A percentile compares a stretch with the other conserved stretches of the same genome.
These are phyloP conservation scores for Andinoacara biseriatus DNA, from an alignment of 2,113 vertebrate species.

Conservation along the genomic window DNA sequence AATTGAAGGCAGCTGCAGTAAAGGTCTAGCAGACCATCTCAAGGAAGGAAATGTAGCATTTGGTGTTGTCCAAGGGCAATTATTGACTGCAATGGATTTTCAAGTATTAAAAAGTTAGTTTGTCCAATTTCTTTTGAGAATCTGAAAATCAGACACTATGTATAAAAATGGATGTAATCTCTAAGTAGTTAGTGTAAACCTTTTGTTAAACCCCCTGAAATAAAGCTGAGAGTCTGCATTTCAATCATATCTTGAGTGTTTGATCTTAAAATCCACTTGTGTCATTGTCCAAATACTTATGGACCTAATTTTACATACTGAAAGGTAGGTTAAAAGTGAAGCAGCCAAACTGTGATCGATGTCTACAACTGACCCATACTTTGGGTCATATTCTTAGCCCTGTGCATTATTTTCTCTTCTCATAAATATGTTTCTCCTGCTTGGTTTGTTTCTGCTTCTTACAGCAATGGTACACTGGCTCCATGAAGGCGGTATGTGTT, in stretches of 20 bases:
- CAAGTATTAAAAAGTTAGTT: neutral
- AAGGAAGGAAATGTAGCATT: too few relatives aligned
- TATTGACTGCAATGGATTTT: neutral
- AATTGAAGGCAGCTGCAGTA: too few relatives aligned
- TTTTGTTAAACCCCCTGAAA: neutral
- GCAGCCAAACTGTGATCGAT: neutral
- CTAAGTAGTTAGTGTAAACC: neutral
- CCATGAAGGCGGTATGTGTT: conserved; percentile 90
- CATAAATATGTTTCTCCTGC: neutral
- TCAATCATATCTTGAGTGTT: neutral
- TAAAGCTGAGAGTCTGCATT: neutral
- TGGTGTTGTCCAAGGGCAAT: neutral
- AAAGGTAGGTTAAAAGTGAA: neutral
- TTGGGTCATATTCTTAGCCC: neutral
- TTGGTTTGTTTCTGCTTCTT: neutral
- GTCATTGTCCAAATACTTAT: neutral
- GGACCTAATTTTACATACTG: too few relatives aligned
- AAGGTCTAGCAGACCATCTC: too few relatives aligned
- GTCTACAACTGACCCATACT: neutral
- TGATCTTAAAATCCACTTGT: neutral
- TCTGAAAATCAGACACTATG: neutral
- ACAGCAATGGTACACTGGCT: conserved; percentile 95
- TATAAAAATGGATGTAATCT: neutral
- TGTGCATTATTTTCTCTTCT: neutral
- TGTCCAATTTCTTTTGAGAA: neutral